phyloP scores from a whole-genome alignment of 2,888 invertebrate genomes.

The Microchrysa polita region DNA sequence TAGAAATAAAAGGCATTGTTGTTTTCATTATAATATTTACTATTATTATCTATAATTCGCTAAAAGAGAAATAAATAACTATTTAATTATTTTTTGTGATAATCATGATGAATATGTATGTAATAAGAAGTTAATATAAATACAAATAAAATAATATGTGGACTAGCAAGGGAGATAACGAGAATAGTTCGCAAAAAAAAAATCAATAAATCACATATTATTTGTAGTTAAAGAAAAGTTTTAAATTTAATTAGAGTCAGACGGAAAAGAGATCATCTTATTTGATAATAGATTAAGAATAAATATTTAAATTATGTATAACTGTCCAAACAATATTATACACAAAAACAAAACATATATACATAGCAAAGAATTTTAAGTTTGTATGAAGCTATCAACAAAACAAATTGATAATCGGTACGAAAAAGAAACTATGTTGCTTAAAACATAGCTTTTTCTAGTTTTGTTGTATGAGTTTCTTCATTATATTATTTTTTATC shows the following conservation, averaged over 20 bases:
- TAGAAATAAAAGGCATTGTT: conserved; percentile 34
- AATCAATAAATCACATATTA: conserved; percentile 10
- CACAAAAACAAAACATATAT: conserved; percentile 11
- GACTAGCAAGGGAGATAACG: conserved; percentile 26
- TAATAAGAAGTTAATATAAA: conserved; percentile 15
- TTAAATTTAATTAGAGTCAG: conserved; percentile 33
- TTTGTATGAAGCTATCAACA: background rate
- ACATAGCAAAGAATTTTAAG: conserved; percentile 6
- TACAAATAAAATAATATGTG: conserved; percentile 37
- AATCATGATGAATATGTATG: conserved; percentile 29
- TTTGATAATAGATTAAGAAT: conserved; percentile 10
- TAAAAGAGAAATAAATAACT: conserved; percentile 25
- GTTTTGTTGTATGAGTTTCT: no score
- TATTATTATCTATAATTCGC: conserved; percentile 14
- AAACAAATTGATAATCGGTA: conserved; percentile 20
- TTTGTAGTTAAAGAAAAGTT: conserved; percentile 34
- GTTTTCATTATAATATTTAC: background rate
- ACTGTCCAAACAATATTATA: conserved; percentile 6
- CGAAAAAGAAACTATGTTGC: conserved; percentile 5
- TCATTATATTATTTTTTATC: conserved; percentile 8
- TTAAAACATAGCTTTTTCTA: background rate
- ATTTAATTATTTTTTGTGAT: conserved; percentile 42
- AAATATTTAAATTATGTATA: conserved; percentile 33
- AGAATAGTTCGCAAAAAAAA: background rate
- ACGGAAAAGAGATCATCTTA: background rate